These are phyloP conservation scores for Drosophila setosimentum DNA, from an alignment of 2,888 invertebrate species.

Conservation along the genomic window DNA sequence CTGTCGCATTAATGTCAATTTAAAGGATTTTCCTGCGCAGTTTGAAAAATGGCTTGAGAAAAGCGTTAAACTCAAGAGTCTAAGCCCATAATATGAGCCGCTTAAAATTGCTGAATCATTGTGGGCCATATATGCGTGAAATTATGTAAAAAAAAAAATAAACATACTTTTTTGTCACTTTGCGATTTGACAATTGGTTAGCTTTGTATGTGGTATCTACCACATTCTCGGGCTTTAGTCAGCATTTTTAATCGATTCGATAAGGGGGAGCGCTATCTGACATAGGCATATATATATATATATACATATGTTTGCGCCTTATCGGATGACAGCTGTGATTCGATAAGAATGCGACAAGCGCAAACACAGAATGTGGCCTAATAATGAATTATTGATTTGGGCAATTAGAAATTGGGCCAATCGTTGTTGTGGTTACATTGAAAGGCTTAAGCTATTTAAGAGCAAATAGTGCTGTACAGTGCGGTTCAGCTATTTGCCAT, in stretches of 20 bases:
- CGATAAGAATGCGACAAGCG: slow-evolving; percentile 31
- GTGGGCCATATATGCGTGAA: slow-evolving; percentile 31
- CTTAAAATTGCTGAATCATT: slow-evolving; percentile 36
- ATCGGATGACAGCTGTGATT: slow-evolving; percentile 20
- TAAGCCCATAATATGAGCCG: slow-evolving; percentile 42
- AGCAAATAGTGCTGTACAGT: background rate
- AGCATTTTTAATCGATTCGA: slow-evolving; percentile 20
- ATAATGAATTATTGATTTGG: slow-evolving; percentile 41
- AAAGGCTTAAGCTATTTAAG: slow-evolving; percentile 1
- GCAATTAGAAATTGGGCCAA: slow-evolving; percentile 27
- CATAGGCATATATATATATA: background rate
- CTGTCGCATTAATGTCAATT: slow-evolving; percentile 65
- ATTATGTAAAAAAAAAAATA: slow-evolving; percentile 4
- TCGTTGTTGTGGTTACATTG: background rate
- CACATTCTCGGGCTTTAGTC: background rate
- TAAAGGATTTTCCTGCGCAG: slow-evolving; percentile 53
- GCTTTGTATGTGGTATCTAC: slow-evolving; percentile 4
- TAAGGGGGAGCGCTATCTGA: slow-evolving; percentile 6
- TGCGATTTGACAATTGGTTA: slow-evolving; percentile 15
- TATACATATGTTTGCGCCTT: background rate
- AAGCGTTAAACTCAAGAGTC: slow-evolving; percentile 25
- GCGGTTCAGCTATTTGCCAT: background rate
- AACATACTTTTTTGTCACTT: background rate
- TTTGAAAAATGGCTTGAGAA: slow-evolving; percentile 16
- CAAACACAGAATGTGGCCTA: slow-evolving; percentile 33